Evolutionary conservation across 2,888 invertebrate genomes (phyloP).

Genomic region (Cabera pusaria): DNA sequence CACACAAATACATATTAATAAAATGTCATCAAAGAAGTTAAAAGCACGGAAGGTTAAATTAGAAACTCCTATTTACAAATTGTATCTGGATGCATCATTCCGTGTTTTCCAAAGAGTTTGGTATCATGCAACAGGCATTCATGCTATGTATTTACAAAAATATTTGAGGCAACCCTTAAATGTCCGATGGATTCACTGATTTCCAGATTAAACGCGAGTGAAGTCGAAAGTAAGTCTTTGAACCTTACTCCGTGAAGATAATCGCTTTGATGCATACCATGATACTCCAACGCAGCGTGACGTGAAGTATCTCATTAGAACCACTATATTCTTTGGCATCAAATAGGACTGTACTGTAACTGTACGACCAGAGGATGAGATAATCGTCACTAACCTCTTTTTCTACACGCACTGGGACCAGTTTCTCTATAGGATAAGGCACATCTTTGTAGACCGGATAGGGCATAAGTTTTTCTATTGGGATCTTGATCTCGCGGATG

Average conservation of each 20-base stretch:
- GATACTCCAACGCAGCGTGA: too few relatives aligned
- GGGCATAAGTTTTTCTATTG: slow-evolving; percentile 85
- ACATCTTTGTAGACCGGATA: slow-evolving; percentile 87
- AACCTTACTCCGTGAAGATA: too few relatives aligned
- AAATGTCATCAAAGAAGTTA: not conserved
- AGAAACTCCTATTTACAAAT: not conserved
- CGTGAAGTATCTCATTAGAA: too few relatives aligned
- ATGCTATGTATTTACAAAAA: slow-evolving; percentile 32
- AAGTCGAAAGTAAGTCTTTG: too few relatives aligned
- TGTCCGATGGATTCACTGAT: too few relatives aligned
- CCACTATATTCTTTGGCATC: too few relatives aligned
- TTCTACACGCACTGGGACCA: slow-evolving; percentile 88
- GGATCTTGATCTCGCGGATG: slow-evolving; percentile 82
- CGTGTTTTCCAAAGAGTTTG: slow-evolving; percentile 7
- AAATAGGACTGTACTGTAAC: too few relatives aligned
- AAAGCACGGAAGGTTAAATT: not conserved
- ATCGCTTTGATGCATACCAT: too few relatives aligned
- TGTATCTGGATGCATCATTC: not conserved
- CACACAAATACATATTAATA: slow-evolving; percentile 2
- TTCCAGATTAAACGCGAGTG: too few relatives aligned
- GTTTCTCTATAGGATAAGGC: slow-evolving; percentile 89
- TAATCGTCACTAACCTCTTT: slow-evolving; percentile 85
- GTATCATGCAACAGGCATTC: slow-evolving; percentile 29
- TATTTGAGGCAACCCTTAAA: too few relatives aligned
- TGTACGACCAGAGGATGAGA: too few relatives aligned